phyloP scores from a whole-genome alignment of 1,140 invertebrate genomes.

The Mercenaria mercenaria region DNA sequence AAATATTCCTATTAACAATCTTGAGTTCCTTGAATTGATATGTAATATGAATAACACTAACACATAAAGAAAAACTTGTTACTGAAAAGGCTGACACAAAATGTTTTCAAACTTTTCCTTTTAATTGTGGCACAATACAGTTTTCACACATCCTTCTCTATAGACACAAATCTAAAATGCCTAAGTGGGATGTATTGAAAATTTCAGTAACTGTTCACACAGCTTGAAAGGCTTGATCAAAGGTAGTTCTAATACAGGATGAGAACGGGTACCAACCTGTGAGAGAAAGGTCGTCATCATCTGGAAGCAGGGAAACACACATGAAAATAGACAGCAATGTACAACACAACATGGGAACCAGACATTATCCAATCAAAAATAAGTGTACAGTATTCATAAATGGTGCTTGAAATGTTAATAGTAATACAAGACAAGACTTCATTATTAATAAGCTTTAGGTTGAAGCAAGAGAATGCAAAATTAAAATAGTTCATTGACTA shows the following conservation, averaged over 20 bases:
- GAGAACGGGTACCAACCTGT: slow-evolving; percentile 53
- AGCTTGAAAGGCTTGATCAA: background rate
- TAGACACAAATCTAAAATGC: too few species aligned
- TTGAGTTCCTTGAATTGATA: too few species aligned
- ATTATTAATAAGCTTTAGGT: background rate
- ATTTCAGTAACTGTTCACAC: too few species aligned
- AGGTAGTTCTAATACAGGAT: background rate
- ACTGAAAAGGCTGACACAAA: too few species aligned
- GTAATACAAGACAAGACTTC: background rate
- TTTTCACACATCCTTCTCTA: too few species aligned
- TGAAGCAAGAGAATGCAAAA: background rate
- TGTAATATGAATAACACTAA: too few species aligned
- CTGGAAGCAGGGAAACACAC: slow-evolving; percentile 64
- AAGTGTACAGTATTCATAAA: background rate
- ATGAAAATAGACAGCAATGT: slow-evolving; percentile 39
- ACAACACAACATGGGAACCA: slow-evolving; percentile 26
- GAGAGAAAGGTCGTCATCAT: slow-evolving; percentile 72
- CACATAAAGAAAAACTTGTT: too few species aligned
- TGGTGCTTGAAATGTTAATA: background rate
- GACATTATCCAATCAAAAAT: slow-evolving; percentile 12
- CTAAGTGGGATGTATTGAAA: too few species aligned
- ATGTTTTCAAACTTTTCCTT: too few species aligned
- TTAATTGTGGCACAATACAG: too few species aligned
- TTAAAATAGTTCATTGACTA: too few species aligned
- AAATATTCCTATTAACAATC: too few species aligned